These are phyloP conservation scores for Lepidochrysops patricia DNA, from an alignment of 2,888 invertebrate species.

Conservation along the genomic window DNA sequence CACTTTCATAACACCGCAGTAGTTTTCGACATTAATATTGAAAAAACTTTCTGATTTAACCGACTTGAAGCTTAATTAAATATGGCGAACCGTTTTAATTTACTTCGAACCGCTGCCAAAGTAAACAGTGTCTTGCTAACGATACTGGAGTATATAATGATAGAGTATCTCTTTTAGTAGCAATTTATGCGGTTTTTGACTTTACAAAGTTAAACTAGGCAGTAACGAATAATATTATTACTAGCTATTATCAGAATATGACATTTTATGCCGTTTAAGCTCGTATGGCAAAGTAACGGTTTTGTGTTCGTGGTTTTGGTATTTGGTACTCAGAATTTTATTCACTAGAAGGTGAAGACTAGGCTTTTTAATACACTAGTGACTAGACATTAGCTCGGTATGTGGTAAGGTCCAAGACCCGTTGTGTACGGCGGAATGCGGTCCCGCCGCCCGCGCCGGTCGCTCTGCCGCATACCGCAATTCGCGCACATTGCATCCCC, in stretches of 20 bases:
- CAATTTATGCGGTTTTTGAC: too few relatives aligned
- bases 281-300: too few relatives aligned
- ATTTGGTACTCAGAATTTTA: too few relatives aligned
- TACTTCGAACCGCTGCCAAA: not conserved
- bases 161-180: not conserved
- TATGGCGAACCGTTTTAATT: not conserved
- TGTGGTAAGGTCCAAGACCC: constrained; percentile 42
- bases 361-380: not conserved
- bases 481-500: constrained; percentile 28
- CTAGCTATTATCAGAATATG: too few relatives aligned
- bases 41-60: constrained; percentile 8
- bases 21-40: constrained; percentile 6
- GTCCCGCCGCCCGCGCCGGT: constrained; percentile 35
- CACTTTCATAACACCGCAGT: constrained; percentile 2
- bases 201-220: too few relatives aligned
- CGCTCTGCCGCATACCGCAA: constrained; percentile 39
- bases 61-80: constrained; percentile 3
- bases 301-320: too few relatives aligned
- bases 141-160: not conserved
- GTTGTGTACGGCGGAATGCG: constrained; percentile 57
- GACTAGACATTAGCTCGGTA: not conserved
- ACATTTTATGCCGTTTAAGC: too few relatives aligned
- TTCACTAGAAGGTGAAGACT: not conserved
- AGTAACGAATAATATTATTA: not conserved
- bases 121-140: not conserved